Base-by-base conservation (phyloP, 2,797 vertebrate species). In the Adrianichthys oophorus region DNA sequence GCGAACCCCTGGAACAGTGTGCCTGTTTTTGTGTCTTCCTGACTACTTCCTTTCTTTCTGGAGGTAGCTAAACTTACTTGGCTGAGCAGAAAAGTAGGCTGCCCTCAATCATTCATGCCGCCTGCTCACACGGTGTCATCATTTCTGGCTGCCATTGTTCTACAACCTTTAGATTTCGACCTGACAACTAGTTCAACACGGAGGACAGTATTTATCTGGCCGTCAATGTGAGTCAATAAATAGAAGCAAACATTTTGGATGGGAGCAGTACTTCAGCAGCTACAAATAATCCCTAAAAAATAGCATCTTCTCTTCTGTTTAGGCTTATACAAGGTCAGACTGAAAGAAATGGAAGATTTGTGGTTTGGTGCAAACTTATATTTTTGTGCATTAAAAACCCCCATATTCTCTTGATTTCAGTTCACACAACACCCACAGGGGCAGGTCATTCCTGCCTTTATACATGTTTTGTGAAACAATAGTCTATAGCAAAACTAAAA, bases 1-100 rank as follows among this genome's bases (percentile, higher is more conserved):
- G 37, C 60, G 63, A 67, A 76, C 56, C 6, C 43, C 61, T 45
- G 68, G 74, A 55, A 41, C 48, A 51, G 56, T 59, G 74, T 58
- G 41, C 56, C 10, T 56, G 4, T 64, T 10, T 56, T 41, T 4
- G 46, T 56, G n/a, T 53, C 41, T 45, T 52, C 21, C 41, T 18
- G 44, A 21, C 50, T 65, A n/a, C 57, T 53, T 24, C 43, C 15
- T 72, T 72, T 74, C 44, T 46, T 52, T 43, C 23, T 47, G 56
- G 45, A 55, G 65, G 37, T 46, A 56, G 42, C 59, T 42, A 13
- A 55, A 53, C 57, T 59, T 56, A 44, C 43, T 56, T 32, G 4
- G 18, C 55, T 65, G 56, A 65, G 48, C 12, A 17, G 2, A 57
- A 62, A 53, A 53, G 48, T 40, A 7, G 7, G 29, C 41, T 56